Conservation (phyloP, 2,888 invertebrate species). For the Sinotaia quadrata region DNA sequence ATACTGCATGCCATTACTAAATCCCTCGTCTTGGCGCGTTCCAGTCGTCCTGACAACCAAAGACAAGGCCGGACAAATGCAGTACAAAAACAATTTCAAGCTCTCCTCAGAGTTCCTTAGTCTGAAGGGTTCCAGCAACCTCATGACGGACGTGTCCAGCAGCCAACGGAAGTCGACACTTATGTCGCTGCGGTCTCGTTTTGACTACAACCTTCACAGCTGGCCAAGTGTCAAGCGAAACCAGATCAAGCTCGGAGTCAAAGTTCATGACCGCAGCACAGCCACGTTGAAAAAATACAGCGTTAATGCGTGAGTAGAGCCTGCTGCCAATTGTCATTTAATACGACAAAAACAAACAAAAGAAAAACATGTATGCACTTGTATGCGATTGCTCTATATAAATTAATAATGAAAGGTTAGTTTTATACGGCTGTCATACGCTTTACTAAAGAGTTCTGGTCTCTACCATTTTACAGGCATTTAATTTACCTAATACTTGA, state of each 20-base stretch:
- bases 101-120: slow-evolving; percentile 28
- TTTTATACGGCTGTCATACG: too few species aligned
- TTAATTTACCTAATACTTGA: too few species aligned
- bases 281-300: slow-evolving; percentile 30
- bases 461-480: too few species aligned
- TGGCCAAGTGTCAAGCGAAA: slow-evolving; percentile 21
- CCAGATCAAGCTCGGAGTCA: slow-evolving; percentile 30
- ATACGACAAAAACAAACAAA: too few species aligned
- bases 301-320: slow-evolving; percentile 30
- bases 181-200: slow-evolving; percentile 1
- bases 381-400: too few species aligned
- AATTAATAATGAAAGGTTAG: too few species aligned
- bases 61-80: slow-evolving; percentile 4
- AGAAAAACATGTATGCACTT: too few species aligned
- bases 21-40: too few species aligned
- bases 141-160: background rate
- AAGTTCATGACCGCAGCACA: slow-evolving; percentile 38
- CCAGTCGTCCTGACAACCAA: slow-evolving; percentile 21
- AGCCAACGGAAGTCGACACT: slow-evolving; percentile 17
- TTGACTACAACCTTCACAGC: slow-evolving; percentile 30
- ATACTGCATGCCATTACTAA: too few species aligned
- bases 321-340: too few species aligned
- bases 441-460: too few species aligned
- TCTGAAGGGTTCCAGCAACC: slow-evolving; percentile 22
- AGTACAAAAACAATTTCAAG: slow-evolving; percentile 11